Evolutionary conservation across 2,113 vertebrate genomes (phyloP), one percentile per base, ranked within the genome.

Genomic region (Falco punctatus): DNA sequence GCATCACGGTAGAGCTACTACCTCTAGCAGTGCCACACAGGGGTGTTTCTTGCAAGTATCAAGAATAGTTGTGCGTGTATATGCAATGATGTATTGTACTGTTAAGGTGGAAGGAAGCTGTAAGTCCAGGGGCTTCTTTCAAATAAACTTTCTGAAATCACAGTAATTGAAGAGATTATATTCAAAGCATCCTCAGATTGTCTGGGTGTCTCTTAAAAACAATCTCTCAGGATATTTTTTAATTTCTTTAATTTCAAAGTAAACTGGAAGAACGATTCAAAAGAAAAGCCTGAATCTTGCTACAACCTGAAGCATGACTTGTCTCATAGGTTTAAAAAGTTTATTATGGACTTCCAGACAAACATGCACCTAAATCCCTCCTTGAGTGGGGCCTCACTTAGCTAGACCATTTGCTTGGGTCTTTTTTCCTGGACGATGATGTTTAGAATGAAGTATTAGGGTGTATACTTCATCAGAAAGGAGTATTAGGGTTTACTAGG

Each of bases 51-150:
- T 52, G 8, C 12, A 77, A 49, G 11, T 28, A 38, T 48, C 38
- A 62, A 62, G 67, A 75, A 28, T 0, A 62, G 27, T 5, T 12
- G 33, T 75, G 12, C 7, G 5, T 12, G 6, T 6, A 52, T 21
- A 19, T 5, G 10, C 49, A 83, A 46, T 2, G 0, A n/a, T 22
- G 4, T 9, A 11, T 42, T 74, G 59, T 24, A 26, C 17, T 73
- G 30, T 64, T 65, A 65, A 61, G 5, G 18, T 40, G 27, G 54
- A 22, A 10, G 59, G 21, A 66, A 86, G 19, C 2, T 77, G 9
- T 44, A 65, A 65, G 62, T 58, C 42, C 80, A 57, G 59, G 33
- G 38, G 10, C 11, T 78, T 52, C 33, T 54, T 52, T 40, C 23
- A 78, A 61, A 52, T 14, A 84, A 74, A 33, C 5, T 59, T 57